Evolutionary conservation across 2,888 invertebrate genomes (phyloP), one percentile per base, ranked within the genome.

Genomic region (Papilio gigon): DNA sequence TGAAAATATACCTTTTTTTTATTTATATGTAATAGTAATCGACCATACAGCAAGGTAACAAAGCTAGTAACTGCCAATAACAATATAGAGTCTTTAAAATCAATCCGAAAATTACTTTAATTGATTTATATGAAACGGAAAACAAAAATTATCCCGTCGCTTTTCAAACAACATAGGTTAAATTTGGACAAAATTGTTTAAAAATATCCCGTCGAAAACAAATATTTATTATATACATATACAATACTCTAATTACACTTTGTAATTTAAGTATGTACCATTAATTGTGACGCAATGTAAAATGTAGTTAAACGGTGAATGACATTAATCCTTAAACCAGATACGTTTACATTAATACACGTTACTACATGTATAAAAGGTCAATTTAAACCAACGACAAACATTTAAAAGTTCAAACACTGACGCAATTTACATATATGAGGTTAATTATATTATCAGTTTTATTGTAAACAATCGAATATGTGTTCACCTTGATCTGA

Each of bases 341-440:
- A 60, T 69, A 67, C 50, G 22, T 25, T 12, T n/a, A 22, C 62
- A 42, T 42, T 35, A 58, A 63, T 44, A 20, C 56, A 37, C 25
- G 35, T 63, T 62, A 17, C 33, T 17, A 11, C 44, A 30, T 22
- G 25, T 17, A 69, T 50, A 60, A 65, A 69, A 69, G 69, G 50
- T 69, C 61, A 65, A 40, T 62, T 56, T 42, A 61, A 50, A 40
- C 44, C 62, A 56, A 58, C 69, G 33, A 65, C 53, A 50, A 60
- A 61, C 42, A 60, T 65, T 61, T 65, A 62, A 70, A 70, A 47
- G 65, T 62, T 70, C 65, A 70, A 62, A 62, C 62, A 44, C 20
- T 68, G 60, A 50, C 65, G 60, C 42, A 68, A 68, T 53, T 30
- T 53, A 47, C 47, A 47, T 59, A 30, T 22, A 22, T 63, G 35